A percentile compares a stretch with the other conserved stretches of the same genome.
phyloP scores from a whole-genome alignment of 2,888 invertebrate species.

The Gonocerus acuteangulatus region DNA sequence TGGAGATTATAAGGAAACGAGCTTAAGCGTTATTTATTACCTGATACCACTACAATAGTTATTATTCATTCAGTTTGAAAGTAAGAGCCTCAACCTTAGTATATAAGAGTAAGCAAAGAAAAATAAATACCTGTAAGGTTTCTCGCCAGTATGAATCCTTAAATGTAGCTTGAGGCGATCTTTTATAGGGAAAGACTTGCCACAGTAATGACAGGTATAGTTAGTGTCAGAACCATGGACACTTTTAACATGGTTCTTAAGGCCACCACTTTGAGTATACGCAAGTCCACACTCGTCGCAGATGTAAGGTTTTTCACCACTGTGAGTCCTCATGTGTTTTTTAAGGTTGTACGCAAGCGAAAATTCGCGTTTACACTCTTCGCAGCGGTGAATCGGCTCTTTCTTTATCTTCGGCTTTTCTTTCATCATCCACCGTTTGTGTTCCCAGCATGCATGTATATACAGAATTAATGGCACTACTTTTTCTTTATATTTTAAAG shows the following conservation, averaged over 20 bases:
- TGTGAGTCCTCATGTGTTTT: constrained; percentile 60
- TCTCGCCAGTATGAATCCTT: constrained; percentile 62
- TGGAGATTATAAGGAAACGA: too few relatives aligned
- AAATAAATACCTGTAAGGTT: constrained; percentile 50
- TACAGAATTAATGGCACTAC: constrained; percentile 25
- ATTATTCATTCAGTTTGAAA: too few relatives aligned
- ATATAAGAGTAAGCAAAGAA: neutral
- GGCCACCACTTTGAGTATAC: constrained; percentile 57
- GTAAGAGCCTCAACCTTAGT: constrained; percentile 15
- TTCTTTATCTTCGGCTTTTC: constrained; percentile 16
- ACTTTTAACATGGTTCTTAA: constrained; percentile 56
- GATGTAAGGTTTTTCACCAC: constrained; percentile 54
- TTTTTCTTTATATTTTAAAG: neutral
- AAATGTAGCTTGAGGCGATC: constrained; percentile 67
- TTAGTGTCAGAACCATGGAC: constrained; percentile 47
- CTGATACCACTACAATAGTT: too few relatives aligned
- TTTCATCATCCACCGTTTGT: constrained; percentile 22
- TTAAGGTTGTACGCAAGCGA: constrained; percentile 56
- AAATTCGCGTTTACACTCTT: constrained; percentile 57
- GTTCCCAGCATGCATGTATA: constrained; percentile 20
- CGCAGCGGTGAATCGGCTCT: constrained; percentile 47
- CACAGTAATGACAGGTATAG: constrained; percentile 65
- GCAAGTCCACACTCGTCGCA: constrained; percentile 56
- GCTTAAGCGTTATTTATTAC: too few relatives aligned
- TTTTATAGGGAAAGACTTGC: constrained; percentile 66